phyloP scores from a whole-genome alignment of 2,113 vertebrate species.

The Sorex fumeus region DNA sequence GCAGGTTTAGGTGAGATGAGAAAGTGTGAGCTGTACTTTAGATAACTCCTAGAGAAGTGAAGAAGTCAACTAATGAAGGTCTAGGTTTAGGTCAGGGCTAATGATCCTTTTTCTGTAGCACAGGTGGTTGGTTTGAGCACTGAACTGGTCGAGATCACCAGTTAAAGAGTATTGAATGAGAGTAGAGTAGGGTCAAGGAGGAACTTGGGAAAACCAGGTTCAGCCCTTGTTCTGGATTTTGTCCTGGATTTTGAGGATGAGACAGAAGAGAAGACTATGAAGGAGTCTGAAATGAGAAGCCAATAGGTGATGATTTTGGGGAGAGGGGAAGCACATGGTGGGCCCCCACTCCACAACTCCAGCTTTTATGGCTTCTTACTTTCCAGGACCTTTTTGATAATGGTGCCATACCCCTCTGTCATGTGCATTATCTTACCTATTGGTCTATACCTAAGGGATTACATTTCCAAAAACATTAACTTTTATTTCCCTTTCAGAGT shows the following conservation, averaged over 20 bases:
- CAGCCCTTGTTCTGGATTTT: too few relatives aligned
- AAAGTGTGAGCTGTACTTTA: neutral
- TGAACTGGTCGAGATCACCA: neutral
- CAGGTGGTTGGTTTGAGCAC: neutral
- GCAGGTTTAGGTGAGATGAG: neutral
- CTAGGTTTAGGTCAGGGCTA: neutral
- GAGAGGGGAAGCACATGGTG: neutral
- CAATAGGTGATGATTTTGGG: neutral
- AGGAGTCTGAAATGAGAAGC: neutral
- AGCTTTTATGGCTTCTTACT: neutral
- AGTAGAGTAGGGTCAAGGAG: too few relatives aligned
- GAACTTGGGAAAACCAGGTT: neutral
- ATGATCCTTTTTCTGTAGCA: neutral
- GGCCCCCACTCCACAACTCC: neutral
- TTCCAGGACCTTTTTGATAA: slow-evolving; percentile 3
- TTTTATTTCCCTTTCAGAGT: slow-evolving; percentile 3
- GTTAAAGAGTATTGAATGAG: neutral
- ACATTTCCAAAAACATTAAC: neutral
- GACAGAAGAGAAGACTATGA: neutral
- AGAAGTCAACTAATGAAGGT: neutral
- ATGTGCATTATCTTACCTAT: neutral
- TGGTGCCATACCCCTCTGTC: neutral
- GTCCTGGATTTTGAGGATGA: neutral
- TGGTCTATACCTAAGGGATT: slow-evolving; percentile 29
- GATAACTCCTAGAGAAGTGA: neutral